Evolutionary conservation across 2,797 vertebrate genomes (phyloP).

Genomic region (Crenuchus spilurus): DNA sequence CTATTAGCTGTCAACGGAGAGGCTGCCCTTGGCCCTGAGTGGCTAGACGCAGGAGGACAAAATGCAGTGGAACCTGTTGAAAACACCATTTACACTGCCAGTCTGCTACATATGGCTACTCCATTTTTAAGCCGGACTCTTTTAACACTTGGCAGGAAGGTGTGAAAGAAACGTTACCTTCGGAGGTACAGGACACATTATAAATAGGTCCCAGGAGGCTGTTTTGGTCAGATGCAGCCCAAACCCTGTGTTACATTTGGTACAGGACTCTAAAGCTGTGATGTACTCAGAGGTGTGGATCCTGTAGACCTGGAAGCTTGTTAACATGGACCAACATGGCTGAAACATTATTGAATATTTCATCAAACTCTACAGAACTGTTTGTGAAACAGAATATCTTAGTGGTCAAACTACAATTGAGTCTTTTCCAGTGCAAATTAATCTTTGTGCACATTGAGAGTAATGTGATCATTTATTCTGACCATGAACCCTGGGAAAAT

Average conservation of each 20-base stretch:
- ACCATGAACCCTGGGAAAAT: not conserved
- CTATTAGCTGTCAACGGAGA: constrained; percentile 64
- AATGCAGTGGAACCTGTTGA: constrained; percentile 61
- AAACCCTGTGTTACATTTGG: constrained; percentile 52
- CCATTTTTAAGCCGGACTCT: constrained; percentile 72
- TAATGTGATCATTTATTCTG: not conserved
- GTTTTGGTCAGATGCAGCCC: constrained; percentile 65
- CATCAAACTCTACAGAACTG: constrained; percentile 56
- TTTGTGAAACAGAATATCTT: constrained; percentile 58
- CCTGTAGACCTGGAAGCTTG: too few relatives aligned
- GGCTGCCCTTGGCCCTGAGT: constrained; percentile 59
- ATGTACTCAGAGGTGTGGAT: constrained; percentile 45
- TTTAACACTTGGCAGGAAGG: constrained; percentile 75
- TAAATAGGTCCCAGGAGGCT: constrained; percentile 71
- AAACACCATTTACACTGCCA: constrained; percentile 68
- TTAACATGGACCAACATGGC: constrained; percentile 26
- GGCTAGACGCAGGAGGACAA: constrained; percentile 65
- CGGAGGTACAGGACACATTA: constrained; percentile 58
- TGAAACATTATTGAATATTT: constrained; percentile 72
- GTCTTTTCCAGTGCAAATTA: not conserved
- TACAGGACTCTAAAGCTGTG: constrained; percentile 30
- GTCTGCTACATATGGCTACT: constrained; percentile 54
- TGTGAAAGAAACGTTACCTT: constrained; percentile 66
- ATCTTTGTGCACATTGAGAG: not conserved
- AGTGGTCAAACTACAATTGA: constrained; percentile 13